phyloP scores from a whole-genome alignment of 1,140 invertebrate genomes.

The Augochlora pura region DNA sequence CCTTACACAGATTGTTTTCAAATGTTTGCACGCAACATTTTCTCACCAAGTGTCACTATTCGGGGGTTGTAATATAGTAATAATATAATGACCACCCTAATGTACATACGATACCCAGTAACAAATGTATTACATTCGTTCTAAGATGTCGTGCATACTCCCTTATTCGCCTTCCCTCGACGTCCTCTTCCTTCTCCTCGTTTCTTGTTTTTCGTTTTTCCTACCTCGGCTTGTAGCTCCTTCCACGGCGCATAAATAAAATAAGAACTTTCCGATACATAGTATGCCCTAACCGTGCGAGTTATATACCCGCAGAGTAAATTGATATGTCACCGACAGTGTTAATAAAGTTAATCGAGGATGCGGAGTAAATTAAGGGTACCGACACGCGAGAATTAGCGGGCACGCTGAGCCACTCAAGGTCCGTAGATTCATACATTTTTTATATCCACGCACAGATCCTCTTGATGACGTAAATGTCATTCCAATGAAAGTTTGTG shows the following conservation, averaged over 20 bases:
- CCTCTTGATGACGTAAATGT: neutral
- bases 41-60: no score
- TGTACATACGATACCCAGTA: constrained; percentile 14
- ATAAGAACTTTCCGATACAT: constrained; percentile 27
- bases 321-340: constrained; percentile 43
- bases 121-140: constrained; percentile 39
- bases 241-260: constrained; percentile 47
- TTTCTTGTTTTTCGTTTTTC: neutral
- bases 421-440: neutral
- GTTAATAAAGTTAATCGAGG: constrained; percentile 45
- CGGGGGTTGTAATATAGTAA: no score
- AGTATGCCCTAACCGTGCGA: constrained; percentile 33
- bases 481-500: no score
- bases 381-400: neutral
- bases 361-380: constrained; percentile 19
- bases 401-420: neutral
- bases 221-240: neutral
- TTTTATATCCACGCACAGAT: neutral
- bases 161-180: constrained; percentile 2
- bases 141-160: constrained; percentile 16
- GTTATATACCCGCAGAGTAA: constrained; percentile 8
- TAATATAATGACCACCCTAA: no score
- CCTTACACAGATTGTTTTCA: no score
- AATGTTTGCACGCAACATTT: no score
- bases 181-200: constrained; percentile 24